These are phyloP conservation scores for Griposia aprilina DNA, from an alignment of 2,888 invertebrate species.

Conservation along the genomic window DNA sequence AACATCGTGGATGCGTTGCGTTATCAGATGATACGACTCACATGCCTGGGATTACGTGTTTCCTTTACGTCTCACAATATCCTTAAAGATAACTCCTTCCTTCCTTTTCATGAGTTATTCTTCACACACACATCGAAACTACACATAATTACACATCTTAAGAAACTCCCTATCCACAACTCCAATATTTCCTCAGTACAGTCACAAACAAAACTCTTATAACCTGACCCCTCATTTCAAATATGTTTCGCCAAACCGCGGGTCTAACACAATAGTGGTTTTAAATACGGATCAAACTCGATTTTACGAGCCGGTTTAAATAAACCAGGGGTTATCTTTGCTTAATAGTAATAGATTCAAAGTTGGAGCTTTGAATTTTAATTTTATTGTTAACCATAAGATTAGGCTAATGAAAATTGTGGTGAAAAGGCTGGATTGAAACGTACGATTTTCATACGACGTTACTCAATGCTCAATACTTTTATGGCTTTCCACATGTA, in stretches of 20 bases:
- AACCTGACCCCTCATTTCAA: slow-evolving; percentile 2
- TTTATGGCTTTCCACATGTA: too few relatives aligned
- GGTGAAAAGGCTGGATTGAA: not conserved
- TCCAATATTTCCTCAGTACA: slow-evolving; percentile 37
- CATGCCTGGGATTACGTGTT: not conserved
- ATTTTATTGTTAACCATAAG: slow-evolving; percentile 57
- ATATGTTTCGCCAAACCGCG: not conserved
- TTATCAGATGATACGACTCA: not conserved
- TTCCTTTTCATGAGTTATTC: not conserved
- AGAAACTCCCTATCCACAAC: slow-evolving; percentile 22
- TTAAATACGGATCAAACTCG: slow-evolving; percentile 56
- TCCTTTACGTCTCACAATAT: not conserved
- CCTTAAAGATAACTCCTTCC: not conserved
- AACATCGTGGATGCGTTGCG: too few relatives aligned
- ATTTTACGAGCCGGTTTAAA: slow-evolving; percentile 64
- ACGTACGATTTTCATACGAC: not conserved
- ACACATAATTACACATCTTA: slow-evolving; percentile 11
- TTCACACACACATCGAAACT: not conserved
- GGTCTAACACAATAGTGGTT: slow-evolving; percentile 14
- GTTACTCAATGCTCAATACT: too few relatives aligned
- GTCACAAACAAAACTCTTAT: slow-evolving; percentile 11
- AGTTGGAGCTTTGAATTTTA: slow-evolving; percentile 64
- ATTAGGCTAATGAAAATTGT: slow-evolving; percentile 28
- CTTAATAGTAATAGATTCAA: slow-evolving; percentile 67
- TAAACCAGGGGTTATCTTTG: slow-evolving; percentile 62